Base-by-base conservation (phyloP, 2,888 invertebrate genomes). In the Dryadula phaetusa region DNA sequence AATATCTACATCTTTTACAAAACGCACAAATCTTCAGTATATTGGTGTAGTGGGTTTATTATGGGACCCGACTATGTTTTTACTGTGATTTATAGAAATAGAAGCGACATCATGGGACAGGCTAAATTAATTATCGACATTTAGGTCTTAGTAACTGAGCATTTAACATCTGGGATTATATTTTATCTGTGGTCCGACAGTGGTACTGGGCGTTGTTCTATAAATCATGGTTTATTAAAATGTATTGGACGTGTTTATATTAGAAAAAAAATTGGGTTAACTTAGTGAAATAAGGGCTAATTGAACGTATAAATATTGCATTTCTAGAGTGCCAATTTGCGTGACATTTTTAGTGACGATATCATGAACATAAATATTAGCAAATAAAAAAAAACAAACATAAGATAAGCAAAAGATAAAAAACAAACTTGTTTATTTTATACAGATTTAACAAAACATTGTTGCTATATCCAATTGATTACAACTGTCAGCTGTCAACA, bases 21-120 rank as follows among this genome's bases (percentile, higher is more conserved):
- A 44, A 70, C 69, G 70, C 76, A 79, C 78, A 79, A 75, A 76
- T 76, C 76, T 76, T 74, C 79, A 77, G 82, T 83, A 79, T 84
- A 80, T 80, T 85, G 90, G 90, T 90, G 90, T 91, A 91, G 90
- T 76, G 90, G 90, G 90, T 76, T 82, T 81, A 79, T 76, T 80
- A 76, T 80, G 84, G 85, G 84, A 82, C 81, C 80, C 81, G 37
- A 37, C 66, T 66, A 79, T 82, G 58, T 80, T 80, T 78, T 37
- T 67, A 75, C 74, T 76, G 74, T 84, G 78, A 79, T 83, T 87
- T 82, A 82, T 77, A 76, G 76, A 72, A 65, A 69, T 64, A 16
- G 25, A 66, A 66, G 62, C 56, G 52, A 63, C 56, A 66, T 54
- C 40, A 46, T 52, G 49, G 49, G 16, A 52, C 28, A 52, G 49